Base-by-base conservation (phyloP, 1,140 invertebrate genomes). In the Trichonephila clavipes region DNA sequence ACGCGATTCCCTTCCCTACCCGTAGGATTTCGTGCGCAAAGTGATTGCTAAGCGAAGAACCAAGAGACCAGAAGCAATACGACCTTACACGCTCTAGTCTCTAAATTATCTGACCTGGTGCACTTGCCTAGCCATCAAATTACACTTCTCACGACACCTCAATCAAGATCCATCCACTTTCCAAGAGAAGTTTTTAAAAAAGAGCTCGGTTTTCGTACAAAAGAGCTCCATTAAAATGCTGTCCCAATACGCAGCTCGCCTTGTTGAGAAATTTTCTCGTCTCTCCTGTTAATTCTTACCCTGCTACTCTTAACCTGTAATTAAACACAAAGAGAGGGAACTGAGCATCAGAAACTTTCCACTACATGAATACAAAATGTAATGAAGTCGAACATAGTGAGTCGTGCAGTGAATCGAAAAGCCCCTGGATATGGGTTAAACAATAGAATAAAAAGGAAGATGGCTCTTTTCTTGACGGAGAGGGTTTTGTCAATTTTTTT, bases 1-100 rank as follows among this genome's bases (percentile, higher is more conserved):
- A 64, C 86, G 10, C 24, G 19, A 28, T 34, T 18, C 61, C 51
- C 58, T 34, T 18, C 51, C 51, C 51, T 58, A 24, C 51, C 86
- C 6, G 62, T 66, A 58, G 44, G 82, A 83, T 83, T 83, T 83
- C 82, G 59, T 88, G 86, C 86, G 86, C 59, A 64, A 88, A 88
- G 34, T 88, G 86, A 88, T 88, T 88, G 86, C 61, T 88, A 88
- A 88, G 40, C 16, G 86, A 88, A 40, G 59, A 87, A 61, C 85
- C 85, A 87, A 87, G 61, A 59, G 59, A 88, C 86, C 86, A 64
- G 86, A 64, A 88, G 86, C 86, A 62, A 88, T 88, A 34, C 34
- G 86, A 66, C 86, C 86, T 44, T 64, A 64, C 59, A 40, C 61
- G 61, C 62, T 88, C 62, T 21, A 64, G 19, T 44, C 62, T 28